phyloP scores from a whole-genome alignment of 1,140 invertebrate species.

The Drosophila bipectinata region DNA sequence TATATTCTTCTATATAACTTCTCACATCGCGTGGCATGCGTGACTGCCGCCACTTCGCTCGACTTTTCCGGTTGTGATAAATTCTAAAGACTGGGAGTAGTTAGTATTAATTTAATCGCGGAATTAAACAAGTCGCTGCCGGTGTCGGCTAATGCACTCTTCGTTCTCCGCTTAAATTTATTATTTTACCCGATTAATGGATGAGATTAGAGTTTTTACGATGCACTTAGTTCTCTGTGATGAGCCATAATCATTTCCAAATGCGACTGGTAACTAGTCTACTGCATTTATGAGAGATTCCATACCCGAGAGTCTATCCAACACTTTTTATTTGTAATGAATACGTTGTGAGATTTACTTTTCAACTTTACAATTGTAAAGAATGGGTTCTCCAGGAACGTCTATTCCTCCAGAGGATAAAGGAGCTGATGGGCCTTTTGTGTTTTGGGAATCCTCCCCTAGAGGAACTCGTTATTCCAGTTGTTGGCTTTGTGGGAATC shows the following conservation, averaged over 20 bases:
- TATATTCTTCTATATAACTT: conserved; percentile 23
- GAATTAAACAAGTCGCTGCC: conserved; percentile 63
- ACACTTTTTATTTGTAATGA: neutral
- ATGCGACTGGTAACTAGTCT: conserved; percentile 19
- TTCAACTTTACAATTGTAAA: neutral
- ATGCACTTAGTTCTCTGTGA: conserved; percentile 31
- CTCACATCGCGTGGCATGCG: conserved; percentile 63
- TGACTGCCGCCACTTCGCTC: conserved; percentile 55
- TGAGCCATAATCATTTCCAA: conserved; percentile 12
- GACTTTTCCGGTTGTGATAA: conserved; percentile 36
- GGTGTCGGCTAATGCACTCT: conserved; percentile 68
- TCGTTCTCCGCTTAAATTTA: conserved; percentile 31
- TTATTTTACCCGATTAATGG: conserved; percentile 25
- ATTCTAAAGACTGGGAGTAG: conserved; percentile 62
- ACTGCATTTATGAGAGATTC: neutral
- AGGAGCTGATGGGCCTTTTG: conserved; percentile 16
- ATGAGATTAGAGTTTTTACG: conserved; percentile 33
- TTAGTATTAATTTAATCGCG: conserved; percentile 74
- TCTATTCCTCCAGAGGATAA: neutral
- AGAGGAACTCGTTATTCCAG: conserved; percentile 43
- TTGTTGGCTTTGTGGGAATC: conserved; percentile 40
- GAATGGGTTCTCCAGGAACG: neutral
- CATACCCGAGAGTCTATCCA: no score
- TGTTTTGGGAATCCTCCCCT: conserved; percentile 24
- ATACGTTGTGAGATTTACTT: conserved; percentile 1